Evolutionary conservation across 2,113 vertebrate genomes (phyloP).

Genomic region (Scatophagus argus): DNA sequence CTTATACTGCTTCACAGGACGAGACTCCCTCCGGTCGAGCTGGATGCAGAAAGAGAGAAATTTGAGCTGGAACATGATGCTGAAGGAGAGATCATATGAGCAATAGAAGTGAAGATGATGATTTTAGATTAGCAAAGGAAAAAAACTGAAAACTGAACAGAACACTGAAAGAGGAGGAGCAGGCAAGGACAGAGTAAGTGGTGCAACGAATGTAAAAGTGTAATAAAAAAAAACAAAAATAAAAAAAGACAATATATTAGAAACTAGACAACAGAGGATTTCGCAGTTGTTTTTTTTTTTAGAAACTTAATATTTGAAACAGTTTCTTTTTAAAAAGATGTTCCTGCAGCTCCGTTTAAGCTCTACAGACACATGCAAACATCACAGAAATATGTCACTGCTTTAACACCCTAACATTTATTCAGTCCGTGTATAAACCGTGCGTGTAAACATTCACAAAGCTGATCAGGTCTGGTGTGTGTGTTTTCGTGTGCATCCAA

Average conservation of each 20-base stretch:
- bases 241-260: not conserved
- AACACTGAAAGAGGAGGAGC: not conserved
- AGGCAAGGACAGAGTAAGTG: not conserved
- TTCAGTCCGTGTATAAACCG: not conserved
- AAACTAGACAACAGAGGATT: not conserved
- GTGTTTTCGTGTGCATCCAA: not conserved
- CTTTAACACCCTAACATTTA: not conserved
- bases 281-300: not conserved
- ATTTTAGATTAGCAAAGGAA: not conserved
- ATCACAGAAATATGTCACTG: not conserved
- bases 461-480: too few relatives aligned
- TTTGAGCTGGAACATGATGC: not conserved
- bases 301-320: not conserved
- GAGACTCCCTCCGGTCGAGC: slow-evolving; percentile 68
- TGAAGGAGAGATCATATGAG: not conserved
- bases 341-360: not conserved
- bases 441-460: not conserved
- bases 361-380: not conserved
- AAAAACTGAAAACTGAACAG: not conserved
- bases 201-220: too few relatives aligned
- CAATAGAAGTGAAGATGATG: not conserved
- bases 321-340: not conserved
- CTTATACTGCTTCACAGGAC: slow-evolving; percentile 88
- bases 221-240: too few relatives aligned
- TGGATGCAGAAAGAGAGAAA: slow-evolving; percentile 31